phyloP scores from a whole-genome alignment of 2,888 invertebrate genomes.

The Coecobrya sp. region DNA sequence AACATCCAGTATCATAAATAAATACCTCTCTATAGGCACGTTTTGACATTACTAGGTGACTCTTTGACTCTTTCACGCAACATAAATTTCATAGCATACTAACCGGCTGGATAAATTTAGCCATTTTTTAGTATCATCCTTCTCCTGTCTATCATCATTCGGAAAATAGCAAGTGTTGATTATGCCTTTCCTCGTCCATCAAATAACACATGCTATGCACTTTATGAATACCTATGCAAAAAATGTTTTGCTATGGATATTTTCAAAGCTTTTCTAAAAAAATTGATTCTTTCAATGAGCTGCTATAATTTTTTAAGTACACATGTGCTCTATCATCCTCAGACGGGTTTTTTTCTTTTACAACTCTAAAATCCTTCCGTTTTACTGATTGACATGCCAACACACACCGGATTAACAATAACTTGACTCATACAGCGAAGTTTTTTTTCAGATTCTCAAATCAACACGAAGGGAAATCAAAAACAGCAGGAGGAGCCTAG shows the following conservation, averaged over 20 bases:
- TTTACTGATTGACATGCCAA: conserved; percentile 42
- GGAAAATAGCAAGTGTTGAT: conserved; percentile 19
- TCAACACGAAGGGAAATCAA: background rate
- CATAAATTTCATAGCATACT: background rate
- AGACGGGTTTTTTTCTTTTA: background rate
- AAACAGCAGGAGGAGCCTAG: background rate
- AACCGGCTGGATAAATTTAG: background rate
- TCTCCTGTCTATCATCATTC: background rate
- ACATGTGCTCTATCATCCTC: background rate
- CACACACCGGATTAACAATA: background rate
- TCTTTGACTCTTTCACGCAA: background rate
- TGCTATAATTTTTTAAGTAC: background rate
- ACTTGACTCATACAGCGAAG: background rate
- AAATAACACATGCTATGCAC: background rate
- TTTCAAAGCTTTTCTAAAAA: background rate
- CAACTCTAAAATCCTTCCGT: background rate
- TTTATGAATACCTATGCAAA: background rate
- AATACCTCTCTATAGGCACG: background rate
- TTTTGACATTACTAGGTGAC: background rate
- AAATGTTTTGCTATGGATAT: background rate
- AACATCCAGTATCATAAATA: background rate
- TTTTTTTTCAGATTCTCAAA: background rate
- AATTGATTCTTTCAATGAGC: background rate
- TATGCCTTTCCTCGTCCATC: background rate
- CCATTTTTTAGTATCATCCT: background rate